phyloP scores from a whole-genome alignment of 2,113 vertebrate species.

The Ceyx margarethae region DNA sequence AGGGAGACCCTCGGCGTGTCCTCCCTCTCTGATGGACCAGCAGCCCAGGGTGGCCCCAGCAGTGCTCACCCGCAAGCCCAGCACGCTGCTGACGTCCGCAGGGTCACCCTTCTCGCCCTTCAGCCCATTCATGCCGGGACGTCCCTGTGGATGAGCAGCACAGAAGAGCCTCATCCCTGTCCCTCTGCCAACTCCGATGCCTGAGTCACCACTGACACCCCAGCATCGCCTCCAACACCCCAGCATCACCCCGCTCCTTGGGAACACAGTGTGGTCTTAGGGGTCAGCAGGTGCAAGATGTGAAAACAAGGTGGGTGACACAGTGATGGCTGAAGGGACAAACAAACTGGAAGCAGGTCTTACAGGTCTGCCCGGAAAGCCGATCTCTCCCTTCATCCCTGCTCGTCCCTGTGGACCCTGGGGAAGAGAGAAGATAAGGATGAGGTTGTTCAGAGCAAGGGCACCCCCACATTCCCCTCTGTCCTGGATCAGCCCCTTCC shows the following conservation, averaged over 20 bases:
- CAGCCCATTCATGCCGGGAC: slow-evolving; percentile 88
- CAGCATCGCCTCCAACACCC: not conserved
- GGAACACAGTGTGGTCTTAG: not conserved
- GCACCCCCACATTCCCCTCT: not conserved
- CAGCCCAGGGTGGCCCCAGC: rapidly evolving
- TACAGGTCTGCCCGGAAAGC: slow-evolving; percentile 92
- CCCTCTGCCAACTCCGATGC: not conserved
- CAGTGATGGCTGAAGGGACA: rapidly evolving
- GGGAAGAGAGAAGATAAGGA: not conserved
- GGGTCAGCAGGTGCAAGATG: rapidly evolving
- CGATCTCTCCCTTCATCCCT: slow-evolving; percentile 92
- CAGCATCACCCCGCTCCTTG: not conserved
- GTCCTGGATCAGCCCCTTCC: not conserved
- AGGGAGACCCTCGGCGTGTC: rapidly evolving
- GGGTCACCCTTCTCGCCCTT: slow-evolving; percentile 91
- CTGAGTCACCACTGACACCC: not conserved
- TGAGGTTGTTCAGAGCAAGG: not conserved
- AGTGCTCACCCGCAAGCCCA: slow-evolving; percentile 77
- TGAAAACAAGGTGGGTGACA: rapidly evolving
- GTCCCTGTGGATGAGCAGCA: slow-evolving; percentile 76
- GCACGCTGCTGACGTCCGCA: not conserved
- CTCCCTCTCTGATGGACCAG: not conserved
- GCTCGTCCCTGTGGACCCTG: slow-evolving; percentile 82
- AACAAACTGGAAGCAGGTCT: slow-evolving; percentile 55
- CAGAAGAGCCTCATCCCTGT: rapidly evolving